phyloP scores from a whole-genome alignment of 2,113 vertebrate species.

The Myodes glareolus region DNA sequence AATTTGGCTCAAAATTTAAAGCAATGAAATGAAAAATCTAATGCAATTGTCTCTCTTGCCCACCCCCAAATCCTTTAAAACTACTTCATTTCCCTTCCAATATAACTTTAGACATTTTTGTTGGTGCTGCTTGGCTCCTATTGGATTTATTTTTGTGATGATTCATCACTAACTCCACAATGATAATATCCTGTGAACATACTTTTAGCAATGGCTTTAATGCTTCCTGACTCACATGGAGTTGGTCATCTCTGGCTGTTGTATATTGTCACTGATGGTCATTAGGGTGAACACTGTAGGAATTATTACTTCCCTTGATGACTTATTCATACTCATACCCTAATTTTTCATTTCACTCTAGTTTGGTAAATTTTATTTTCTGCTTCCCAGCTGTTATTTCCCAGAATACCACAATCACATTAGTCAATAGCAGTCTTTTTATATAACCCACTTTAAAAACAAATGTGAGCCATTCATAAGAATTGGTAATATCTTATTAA shows the following conservation, averaged over 20 bases:
- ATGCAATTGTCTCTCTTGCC: not conserved
- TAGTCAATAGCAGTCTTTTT: not conserved
- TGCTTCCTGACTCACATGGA: not conserved
- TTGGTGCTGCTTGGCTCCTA: not conserved
- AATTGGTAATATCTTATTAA: not conserved
- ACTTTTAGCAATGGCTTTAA: not conserved
- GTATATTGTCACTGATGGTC: not conserved
- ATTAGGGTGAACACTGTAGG: not conserved
- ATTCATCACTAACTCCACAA: constrained; percentile 19
- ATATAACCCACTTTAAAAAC: not conserved
- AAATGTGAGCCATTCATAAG: constrained; percentile 7
- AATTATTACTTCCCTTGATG: not conserved
- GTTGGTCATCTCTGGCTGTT: not conserved
- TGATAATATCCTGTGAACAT: not conserved
- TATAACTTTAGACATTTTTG: not conserved
- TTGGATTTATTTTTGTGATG: constrained; percentile 43
- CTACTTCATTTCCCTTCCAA: not conserved
- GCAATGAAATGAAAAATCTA: not conserved
- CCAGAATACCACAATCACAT: not conserved
- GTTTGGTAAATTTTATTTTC: not conserved
- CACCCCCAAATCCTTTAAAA: not conserved
- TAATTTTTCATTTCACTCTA: not conserved
- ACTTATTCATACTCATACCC: not conserved
- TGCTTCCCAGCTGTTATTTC: not conserved
- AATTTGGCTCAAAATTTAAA: not conserved